Base-by-base conservation (phyloP, 2,113 vertebrate species). In the Orcinus orca region DNA sequence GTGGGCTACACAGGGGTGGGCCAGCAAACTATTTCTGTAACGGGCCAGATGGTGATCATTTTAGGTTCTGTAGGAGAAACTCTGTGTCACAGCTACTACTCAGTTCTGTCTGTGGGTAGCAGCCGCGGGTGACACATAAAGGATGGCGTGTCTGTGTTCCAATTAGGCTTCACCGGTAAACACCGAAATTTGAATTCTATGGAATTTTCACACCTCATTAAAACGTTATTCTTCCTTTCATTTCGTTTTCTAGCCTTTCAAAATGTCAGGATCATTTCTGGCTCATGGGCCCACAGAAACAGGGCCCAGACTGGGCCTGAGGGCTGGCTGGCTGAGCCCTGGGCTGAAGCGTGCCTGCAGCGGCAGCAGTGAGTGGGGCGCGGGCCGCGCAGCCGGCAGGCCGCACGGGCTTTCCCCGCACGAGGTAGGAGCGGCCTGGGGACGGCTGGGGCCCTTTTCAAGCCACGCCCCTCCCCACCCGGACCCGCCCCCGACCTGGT, bases 161-260 rank as follows among this genome's bases (percentile, higher is more conserved):
- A 14, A 79, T 29, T 17, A 68, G 53, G 50, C 65, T 88, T 58
- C 41, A 62, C 71, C 65, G 50, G 31, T 77, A 60, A 50, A 44
- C 23, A 29, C n/a, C 33, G 38, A 82, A 68, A 76, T 55, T 44
- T 44, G 11, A 89, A 73, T 79, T 85, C 81, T 33, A 23, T 36
- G 33, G 11, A 55, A 38, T 25, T 92, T 68, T 47, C 29, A 36
- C 10, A 6, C 12, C 31, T 93, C 65, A 88, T 47, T 58, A 60
- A 71, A 85, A 85, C 20, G 38, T 11, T 38, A 55, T 53, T 85
- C 44, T 77, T 44, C 25, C 17, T 89, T 80, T 77, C 8, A 68
- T 95, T 95, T 89, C 92, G 23, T 85, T 84, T 91, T 62, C 77
- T 26, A 29, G 33, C 2, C 12, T 79, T 73, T 84, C n/a, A n/a